Percentiles rank a stretch among this genome's conserved stretches.
Conservation (phyloP, 2,113 vertebrate genomes). For the Triplophysa rosa region DNA sequence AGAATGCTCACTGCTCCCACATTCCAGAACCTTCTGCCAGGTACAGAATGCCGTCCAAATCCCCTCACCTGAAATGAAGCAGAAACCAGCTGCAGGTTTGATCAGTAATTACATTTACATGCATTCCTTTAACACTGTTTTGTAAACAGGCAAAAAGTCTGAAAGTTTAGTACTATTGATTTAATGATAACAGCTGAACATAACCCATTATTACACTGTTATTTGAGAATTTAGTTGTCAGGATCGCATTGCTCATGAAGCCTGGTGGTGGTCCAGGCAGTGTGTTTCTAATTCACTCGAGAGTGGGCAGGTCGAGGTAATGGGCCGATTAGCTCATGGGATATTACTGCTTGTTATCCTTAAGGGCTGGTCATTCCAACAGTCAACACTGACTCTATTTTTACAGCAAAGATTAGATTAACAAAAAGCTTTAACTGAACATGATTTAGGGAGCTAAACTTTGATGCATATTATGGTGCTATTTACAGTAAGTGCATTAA, state of each 20-base stretch:
- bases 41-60: conserved; percentile 49
- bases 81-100: not conserved
- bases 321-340: conserved; percentile 61
- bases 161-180: no score
- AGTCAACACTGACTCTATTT: not conserved
- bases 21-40: conserved; percentile 68
- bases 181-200: no score
- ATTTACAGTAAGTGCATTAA: no score
- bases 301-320: conserved; percentile 46
- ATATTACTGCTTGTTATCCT: conserved; percentile 55
- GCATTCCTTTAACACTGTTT: not conserved
- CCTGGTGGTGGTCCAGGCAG: conserved; percentile 32
- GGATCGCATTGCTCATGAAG: not conserved
- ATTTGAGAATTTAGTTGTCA: not conserved
- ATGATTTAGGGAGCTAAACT: not conserved
- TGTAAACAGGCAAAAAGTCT: not conserved
- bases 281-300: conserved; percentile 26
- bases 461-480: no score
- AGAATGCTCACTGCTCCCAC: conserved; percentile 62
- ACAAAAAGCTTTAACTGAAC: not conserved
- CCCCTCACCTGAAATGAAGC: not conserved
- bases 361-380: conserved; percentile 34
- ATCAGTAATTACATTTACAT: no score
- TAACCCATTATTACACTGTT: not conserved
- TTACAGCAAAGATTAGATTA: not conserved